Evolutionary conservation across 92 coral and sea anemone genomes (phyloP).

Genomic region (Parazoanthus swiftii): DNA sequence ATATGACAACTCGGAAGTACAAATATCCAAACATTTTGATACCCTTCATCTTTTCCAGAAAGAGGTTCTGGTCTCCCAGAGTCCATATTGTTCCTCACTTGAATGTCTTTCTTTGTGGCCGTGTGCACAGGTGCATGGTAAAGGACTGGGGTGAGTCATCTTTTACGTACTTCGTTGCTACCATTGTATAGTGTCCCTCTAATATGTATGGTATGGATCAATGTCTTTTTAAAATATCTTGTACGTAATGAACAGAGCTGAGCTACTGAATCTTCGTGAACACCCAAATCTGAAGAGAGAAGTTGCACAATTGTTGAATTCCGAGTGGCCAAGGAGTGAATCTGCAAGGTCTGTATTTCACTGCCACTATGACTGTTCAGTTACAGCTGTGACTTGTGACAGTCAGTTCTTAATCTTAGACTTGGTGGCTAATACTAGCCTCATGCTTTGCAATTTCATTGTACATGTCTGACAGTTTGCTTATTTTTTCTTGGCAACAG

Average conservation of each 20-base stretch:
- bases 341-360: conserved; percentile 62
- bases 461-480: too few relatives aligned
- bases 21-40: neutral
- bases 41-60: conserved; percentile 95
- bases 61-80: conserved; percentile 79
- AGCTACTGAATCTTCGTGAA: conserved; percentile 58
- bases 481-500: neutral
- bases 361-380: neutral
- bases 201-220: too few relatives aligned
- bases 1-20: neutral
- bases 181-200: conserved; percentile 11
- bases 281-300: conserved; percentile 48
- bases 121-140: too few relatives aligned
- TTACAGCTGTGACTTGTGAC: too few relatives aligned
- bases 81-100: conserved; percentile 14
- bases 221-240: neutral
- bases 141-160: neutral
- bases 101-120: too few relatives aligned
- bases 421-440: too few relatives aligned
- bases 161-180: conserved; percentile 4
- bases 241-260: neutral
- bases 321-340: conserved; percentile 85
- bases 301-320: conserved; percentile 65
- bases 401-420: neutral
- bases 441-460: too few relatives aligned